Evolutionary conservation across 2,888 invertebrate species (phyloP).

Genomic region (Falcaria lacertinaria): DNA sequence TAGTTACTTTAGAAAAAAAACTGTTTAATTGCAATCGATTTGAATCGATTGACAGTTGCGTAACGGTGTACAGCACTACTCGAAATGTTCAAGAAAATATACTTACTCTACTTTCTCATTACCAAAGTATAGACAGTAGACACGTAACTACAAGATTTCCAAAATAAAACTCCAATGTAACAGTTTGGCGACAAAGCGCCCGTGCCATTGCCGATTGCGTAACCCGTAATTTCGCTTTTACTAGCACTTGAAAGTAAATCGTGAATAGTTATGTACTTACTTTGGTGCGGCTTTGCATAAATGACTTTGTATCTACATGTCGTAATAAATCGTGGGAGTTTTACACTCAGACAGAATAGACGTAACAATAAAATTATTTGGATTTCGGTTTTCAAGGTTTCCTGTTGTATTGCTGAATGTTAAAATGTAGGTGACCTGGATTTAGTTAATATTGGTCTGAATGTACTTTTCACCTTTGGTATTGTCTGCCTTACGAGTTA

Average conservation of each 20-base stretch:
- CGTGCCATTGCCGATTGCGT: constrained; percentile 31
- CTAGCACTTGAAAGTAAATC: constrained; percentile 39
- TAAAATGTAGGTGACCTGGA: background rate
- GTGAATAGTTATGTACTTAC: constrained; percentile 9
- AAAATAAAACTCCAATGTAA: constrained; percentile 13
- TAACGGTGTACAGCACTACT: too few species aligned
- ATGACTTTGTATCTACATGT: background rate
- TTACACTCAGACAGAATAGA: too few species aligned
- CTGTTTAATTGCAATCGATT: background rate
- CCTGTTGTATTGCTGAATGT: background rate
- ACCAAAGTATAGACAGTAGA: constrained; percentile 32
- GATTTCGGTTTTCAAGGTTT: background rate
- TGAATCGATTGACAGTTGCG: constrained; percentile 17
- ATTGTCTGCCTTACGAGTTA: too few species aligned
- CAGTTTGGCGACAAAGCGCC: constrained; percentile 30
- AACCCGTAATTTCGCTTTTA: constrained; percentile 40
- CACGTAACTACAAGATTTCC: constrained; percentile 15
- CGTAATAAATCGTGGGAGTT: background rate
- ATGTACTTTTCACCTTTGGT: too few species aligned
- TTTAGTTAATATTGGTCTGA: background rate
- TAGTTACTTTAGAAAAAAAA: background rate
- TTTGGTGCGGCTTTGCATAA: constrained; percentile 10
- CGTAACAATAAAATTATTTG: background rate
- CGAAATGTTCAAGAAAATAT: constrained; percentile 34
- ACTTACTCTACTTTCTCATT: constrained; percentile 49